Evolutionary conservation across 1,140 invertebrate genomes (phyloP), one percentile per base, ranked within the genome.

Genomic region (Aleiodes sp.): DNA sequence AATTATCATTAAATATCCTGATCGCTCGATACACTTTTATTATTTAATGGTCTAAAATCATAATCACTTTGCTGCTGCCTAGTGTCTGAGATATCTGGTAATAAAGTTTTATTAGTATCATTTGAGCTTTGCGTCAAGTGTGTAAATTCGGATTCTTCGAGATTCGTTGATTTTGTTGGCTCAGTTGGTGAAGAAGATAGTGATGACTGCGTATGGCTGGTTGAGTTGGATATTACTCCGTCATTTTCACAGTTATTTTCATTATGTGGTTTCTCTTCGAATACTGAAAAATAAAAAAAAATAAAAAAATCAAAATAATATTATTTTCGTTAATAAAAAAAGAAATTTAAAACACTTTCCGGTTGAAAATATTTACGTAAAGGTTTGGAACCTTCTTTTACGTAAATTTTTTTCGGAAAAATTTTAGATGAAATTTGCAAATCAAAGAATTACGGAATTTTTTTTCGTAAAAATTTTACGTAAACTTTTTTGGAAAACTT

Each of bases 251-350:
- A 70, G 33, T 43, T 39, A 62, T 73, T 78, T 8, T 76, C 76
- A 66, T 83, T 75, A 43, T 85, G 82, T 10, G 89, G 87, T 65
- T 89, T 87, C 72, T 92, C 91, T 78, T 91, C 90, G 78, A 92
- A 92, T 64, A 92, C n/a, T n/a, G n/a, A n/a, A 82, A 26, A 65
- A 10, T 46, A 24, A 60, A 64, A 35, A 68, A 39, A 56, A 33
- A 35, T 26, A 29, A 12, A 26, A 28, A 8, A 56, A 43, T 59
- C 19, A 60, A 52, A 57, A 56, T 41, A 67, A 19, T 28, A 62
- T 62, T 10, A 12, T 19, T 56, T 19, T 24, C 21, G 12, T 29
- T 65, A 39, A 28, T n/a, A 16, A n/a, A n/a, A n/a, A n/a, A n/a
- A n/a, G n/a, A n/a, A n/a, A n/a, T n/a, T n/a, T n/a, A n/a, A n/a